Base-by-base conservation (phyloP, 2,797 vertebrate genomes). In the Orientallactaga sibirica region DNA sequence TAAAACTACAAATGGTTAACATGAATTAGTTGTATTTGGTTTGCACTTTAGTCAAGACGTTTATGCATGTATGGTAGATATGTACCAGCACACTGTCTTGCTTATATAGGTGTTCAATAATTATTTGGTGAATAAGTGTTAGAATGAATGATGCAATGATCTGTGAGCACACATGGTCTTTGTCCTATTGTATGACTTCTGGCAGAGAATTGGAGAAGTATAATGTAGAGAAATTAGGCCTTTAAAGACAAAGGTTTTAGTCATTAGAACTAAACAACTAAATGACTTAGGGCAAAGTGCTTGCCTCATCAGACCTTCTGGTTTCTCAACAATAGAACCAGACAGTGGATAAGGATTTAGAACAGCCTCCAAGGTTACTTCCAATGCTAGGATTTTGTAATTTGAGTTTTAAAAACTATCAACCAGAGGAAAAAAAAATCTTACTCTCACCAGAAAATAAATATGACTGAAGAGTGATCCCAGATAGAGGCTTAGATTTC, bases 341-440 rank as follows among this genome's bases (percentile, higher is more conserved):
- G 48, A 82, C 22, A 27, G 27, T 43, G 75, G 58, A 55, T 86
- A 80, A 91, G 61, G 94, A 90, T 62, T 83, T 61, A 94, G 82
- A 93, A 75, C 90, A 43, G 52, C 77, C 78, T 94, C 77, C 92
- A 93, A 83, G 76, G 55, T 94, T 76, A 93, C 61, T 91, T 89
- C 48, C 66, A 86, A 11, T 16, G 27, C 58, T 70, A 80, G 15
- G 24, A 75, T 82, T 92, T 94, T 77, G 62, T 91, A 82, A 94
- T 77, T 95, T 12, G 58, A 88, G 74, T 79, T 29, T 94, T 79
- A 94, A 94, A 95, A 96, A 79, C 71, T 93, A 94, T 83, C 91
- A 91, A 24, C 70, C 61, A 94, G 79, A 88, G 88, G 82, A 95
- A 95, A 93, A 83, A 88, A 95, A 95, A 92, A 83, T 94, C 85